Evolutionary conservation across 1,140 invertebrate species (phyloP).

Genomic region (Muscidifurax raptorellus): DNA sequence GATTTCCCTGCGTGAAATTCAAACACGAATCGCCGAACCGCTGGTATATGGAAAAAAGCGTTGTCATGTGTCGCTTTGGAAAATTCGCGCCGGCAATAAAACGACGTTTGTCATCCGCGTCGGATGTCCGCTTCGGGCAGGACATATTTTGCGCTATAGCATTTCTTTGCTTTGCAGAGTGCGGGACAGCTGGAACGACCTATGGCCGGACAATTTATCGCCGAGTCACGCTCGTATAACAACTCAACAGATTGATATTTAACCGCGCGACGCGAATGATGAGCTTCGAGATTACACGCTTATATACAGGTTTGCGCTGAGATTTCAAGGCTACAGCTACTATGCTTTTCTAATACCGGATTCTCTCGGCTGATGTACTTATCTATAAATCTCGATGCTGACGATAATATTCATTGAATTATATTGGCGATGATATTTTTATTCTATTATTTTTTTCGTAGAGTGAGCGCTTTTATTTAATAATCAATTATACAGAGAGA

Average conservation of each 20-base stretch:
- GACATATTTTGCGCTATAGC: neutral
- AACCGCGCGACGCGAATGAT: neutral
- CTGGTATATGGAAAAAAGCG: neutral
- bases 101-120: slow-evolving; percentile 22
- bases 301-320: neutral
- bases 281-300: neutral
- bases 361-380: too few species aligned
- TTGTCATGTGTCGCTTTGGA: slow-evolving; percentile 1
- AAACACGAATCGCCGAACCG: slow-evolving; percentile 4
- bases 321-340: neutral
- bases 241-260: slow-evolving; percentile 20
- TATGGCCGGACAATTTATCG: slow-evolving; percentile 24
- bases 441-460: too few species aligned
- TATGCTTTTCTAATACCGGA: too few species aligned
- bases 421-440: too few species aligned
- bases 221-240: neutral
- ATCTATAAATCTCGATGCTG: too few species aligned
- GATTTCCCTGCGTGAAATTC: neutral
- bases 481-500: too few species aligned
- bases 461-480: too few species aligned
- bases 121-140: neutral
- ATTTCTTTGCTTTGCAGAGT: neutral
- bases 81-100: neutral
- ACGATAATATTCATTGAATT: too few species aligned
- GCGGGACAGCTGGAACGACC: neutral